Base-by-base conservation (phyloP, 2,888 invertebrate species). In the Drosophila mulleri region DNA sequence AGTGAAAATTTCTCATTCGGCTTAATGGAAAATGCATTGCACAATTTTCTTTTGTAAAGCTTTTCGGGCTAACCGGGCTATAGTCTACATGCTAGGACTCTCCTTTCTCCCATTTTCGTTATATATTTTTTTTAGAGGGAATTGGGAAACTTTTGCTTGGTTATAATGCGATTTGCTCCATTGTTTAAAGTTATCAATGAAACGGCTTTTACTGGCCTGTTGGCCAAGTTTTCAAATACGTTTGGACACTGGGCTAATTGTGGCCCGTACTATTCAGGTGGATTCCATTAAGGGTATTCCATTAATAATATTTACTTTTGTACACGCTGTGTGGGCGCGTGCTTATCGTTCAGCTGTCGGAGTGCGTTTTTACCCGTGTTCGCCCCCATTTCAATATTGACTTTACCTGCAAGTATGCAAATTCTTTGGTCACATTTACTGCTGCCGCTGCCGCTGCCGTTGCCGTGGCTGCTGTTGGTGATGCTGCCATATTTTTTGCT, bases 11-110 rank as follows among this genome's bases (percentile, higher is more conserved):
- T 71, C 62, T 41, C 61, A 62, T 67, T 71, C 50, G 45, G 16
- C 41, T 67, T 80, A 76, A 76, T 76, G 77, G 67, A 66, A 77
- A 77, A 76, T 76, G 58, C 67, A 58, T 62, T 71, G 64, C 62
- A 71, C 42, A 73, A 71, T 80, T 85, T 67, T 67, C 67, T 35
- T 67, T 69, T 80, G 23, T 44, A 18, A 63, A 69, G 39, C 14
- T 67, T 26, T 53, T 65, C 58, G 44, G 63, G 47, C 66, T 61
- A 41, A n/a, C 39, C 68, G 45, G 29, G 11, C 48, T 29, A 18
- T 18, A 45, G 23, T 16, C 23, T 39, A 16, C 20, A 45, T 29
- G 29, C 26, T 9, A 16, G 6, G 6, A 6, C 7, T 57, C 56
- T 52, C 14, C 0, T 37, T 37, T 1, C 2, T 32, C 0, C 26